Evolutionary conservation across 2,888 invertebrate species (phyloP).

Genomic region (Macrophya annulata): DNA sequence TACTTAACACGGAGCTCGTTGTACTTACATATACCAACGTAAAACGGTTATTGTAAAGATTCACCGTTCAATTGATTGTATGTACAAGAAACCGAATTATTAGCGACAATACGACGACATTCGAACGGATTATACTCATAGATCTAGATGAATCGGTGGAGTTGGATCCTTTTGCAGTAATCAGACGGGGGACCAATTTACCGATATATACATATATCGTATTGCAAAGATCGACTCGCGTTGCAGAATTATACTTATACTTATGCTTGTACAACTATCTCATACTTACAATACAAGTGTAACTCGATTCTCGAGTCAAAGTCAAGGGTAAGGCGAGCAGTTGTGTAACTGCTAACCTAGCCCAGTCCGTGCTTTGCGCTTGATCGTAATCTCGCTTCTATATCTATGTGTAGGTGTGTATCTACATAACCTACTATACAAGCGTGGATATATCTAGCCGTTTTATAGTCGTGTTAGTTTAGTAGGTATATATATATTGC

Average conservation of each 20-base stretch:
- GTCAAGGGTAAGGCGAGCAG: constrained; percentile 75
- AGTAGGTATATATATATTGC: constrained; percentile 22
- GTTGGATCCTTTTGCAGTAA: constrained; percentile 56
- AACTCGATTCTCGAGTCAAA: constrained; percentile 70
- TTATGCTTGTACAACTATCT: not conserved
- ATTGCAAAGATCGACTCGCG: constrained; percentile 59
- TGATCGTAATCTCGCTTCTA: constrained; percentile 34
- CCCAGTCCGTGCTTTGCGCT: constrained; percentile 33
- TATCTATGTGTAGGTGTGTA: not conserved
- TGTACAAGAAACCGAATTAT: no score
- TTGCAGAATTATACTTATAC: constrained; percentile 54
- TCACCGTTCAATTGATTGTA: not conserved
- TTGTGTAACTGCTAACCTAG: constrained; percentile 70
- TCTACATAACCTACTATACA: not conserved
- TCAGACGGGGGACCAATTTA: constrained; percentile 57
- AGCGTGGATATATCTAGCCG: not conserved
- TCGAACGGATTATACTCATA: not conserved
- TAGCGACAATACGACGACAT: no score
- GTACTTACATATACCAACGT: not conserved
- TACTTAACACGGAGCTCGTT: constrained; percentile 19
- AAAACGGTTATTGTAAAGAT: constrained; percentile 31
- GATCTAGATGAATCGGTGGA: constrained; percentile 61
- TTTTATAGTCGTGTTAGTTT: not conserved
- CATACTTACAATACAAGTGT: constrained; percentile 19
- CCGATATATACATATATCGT: constrained; percentile 37